Evolutionary conservation across 53 echinoderm and acorn worm genomes (phyloP).

Genomic region (Crossaster papposus): DNA sequence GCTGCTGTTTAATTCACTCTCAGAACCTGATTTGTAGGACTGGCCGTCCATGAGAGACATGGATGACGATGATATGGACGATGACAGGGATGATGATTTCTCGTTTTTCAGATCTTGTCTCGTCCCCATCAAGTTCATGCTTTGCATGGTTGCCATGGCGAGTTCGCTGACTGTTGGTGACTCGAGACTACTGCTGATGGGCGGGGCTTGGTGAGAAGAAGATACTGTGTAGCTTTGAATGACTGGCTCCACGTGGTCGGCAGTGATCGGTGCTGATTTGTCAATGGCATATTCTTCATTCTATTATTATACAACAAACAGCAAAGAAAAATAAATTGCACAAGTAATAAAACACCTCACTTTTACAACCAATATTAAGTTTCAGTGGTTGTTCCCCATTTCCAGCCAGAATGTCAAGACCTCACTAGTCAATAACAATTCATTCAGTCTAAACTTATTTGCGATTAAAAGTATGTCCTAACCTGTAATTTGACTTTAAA

Average conservation of each 20-base stretch:
- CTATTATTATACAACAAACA: conserved; percentile 52
- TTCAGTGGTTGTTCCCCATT: too few relatives aligned
- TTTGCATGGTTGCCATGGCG: conserved; percentile 39
- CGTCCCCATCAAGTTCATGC: conserved; percentile 29
- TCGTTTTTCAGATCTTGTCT: conserved; percentile 18
- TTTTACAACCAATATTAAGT: too few relatives aligned
- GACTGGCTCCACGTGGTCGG: conserved; percentile 56
- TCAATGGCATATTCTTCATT: conserved; percentile 64
- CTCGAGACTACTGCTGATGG: neutral
- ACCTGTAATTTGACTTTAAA: neutral
- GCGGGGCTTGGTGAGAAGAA: conserved; percentile 21
- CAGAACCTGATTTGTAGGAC: conserved; percentile 50
- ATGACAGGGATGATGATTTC: conserved; percentile 42
- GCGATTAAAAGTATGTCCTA: too few relatives aligned
- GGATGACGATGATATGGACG: conserved; percentile 39
- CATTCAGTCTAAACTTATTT: too few relatives aligned
- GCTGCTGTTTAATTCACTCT: conserved; percentile 56
- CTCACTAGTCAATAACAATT: too few relatives aligned
- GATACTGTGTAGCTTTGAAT: conserved; percentile 27
- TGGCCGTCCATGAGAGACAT: conserved; percentile 42
- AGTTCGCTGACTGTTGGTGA: conserved; percentile 51
- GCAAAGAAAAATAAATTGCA: conserved; percentile 1
- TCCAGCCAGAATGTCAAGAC: too few relatives aligned
- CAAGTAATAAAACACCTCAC: neutral
- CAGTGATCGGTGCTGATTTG: conserved; percentile 55